Evolutionary conservation across 2,797 vertebrate genomes (phyloP), one percentile per base, ranked within the genome.

Genomic region (Pangasius krempfi): DNA sequence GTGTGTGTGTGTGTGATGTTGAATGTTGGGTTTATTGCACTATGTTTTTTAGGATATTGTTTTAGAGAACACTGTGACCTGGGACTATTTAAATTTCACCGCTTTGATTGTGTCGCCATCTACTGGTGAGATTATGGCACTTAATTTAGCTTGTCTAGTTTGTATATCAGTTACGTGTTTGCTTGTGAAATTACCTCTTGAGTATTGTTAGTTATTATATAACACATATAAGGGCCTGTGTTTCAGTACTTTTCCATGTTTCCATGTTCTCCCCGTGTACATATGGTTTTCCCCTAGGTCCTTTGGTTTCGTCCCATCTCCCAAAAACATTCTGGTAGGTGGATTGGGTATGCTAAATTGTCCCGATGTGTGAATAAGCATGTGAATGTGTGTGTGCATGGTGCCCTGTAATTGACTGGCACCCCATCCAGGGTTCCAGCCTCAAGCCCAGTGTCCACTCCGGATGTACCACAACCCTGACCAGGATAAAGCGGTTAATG

Each of bases 91-190:
- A 54, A 58, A 85, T 30, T 8, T 12, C 13, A 80, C 40, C 3
- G 16, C 82, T 85, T 58, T 81, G 70, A 47, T 84, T 90, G 58
- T 85, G 76, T 79, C 76, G 12, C 88, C 86, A 91, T 89, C 89
- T 91, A 88, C 88, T 86, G 90, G 81, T 81, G 0, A 9, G 2
- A 87, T n/a, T 54, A 79, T 93, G 88, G 56, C 56, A 68, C 88
- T 27, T 72, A 47, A 50, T 84, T 20, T 50, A 4, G 22, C 37
- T 58, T 12, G 2, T 33, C 18, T 33, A 79, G 16, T 20, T 56
- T 44, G 22, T 40, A 2, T 40, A 40, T 3, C 4, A 60, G 5
- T 60, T 33, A 58, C 22, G 33, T 16, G 25, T 27, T 25, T 82
- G 58, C 12, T 81, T 58, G 2, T 60, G 9, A 81, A 81, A 33